Base-by-base conservation (phyloP, 2,113 vertebrate genomes). In the Tragelaphus buxtoni region DNA sequence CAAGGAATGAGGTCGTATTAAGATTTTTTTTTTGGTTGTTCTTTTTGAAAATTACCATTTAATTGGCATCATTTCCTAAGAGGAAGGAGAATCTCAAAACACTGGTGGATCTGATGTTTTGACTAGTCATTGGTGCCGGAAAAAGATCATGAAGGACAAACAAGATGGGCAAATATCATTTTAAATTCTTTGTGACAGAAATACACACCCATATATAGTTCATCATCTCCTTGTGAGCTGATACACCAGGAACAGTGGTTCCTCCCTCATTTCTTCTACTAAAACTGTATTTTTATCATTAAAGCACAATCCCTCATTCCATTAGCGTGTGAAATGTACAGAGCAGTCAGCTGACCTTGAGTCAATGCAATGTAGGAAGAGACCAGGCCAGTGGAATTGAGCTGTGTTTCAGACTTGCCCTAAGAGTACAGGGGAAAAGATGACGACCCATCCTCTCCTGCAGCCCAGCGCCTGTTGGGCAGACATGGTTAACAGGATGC, bases 271-370 rank as follows among this genome's bases (percentile, higher is more conserved):
- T 97, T 97, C 95, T 95, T 97, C 98, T 47, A 95, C 98, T 98
- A 95, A 98, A 98, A 98, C 98, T 83, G 0, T 80, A 76, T 86
- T 97, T 96, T 98, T 56, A 97, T 95, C 81, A 91, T 96, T 96
- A 97, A 98, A 98, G 98, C 96, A 95, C 90, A 95, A 49, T 95
- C 97, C 97, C 95, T 98, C 96, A 89, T 97, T 95, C 98, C 97
- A 90, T n/a, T 82, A 85, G 96, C 95, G 76, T 95, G 98, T 98
- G 98, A 94, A 96, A 97, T 97, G 97, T 81, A 98, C 94, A 93
- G 94, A 97, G 96, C 96, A 93, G 96, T 89, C 1, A 0, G 98
- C 85, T 96, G 96, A 97, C 96, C 97, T 72, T 63, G 98, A 97
- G 96, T 91, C 97, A 28, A 81, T 55, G 97, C 97, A 89, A 96